Base-by-base conservation (phyloP, 2,113 vertebrate genomes). In the Scatophagus argus region DNA sequence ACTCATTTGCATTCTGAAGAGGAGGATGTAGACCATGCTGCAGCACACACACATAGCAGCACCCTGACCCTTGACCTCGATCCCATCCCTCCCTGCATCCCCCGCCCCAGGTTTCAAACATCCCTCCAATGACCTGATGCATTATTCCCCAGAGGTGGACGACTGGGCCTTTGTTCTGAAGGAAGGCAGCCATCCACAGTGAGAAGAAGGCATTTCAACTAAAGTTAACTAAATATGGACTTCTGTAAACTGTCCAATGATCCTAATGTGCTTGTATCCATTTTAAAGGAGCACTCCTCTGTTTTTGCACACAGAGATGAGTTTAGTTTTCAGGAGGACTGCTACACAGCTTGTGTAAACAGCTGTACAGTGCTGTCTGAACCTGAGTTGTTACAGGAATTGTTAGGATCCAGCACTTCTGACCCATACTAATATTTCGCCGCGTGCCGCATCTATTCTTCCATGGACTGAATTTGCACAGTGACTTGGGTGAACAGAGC, bases 41-140 rank as follows among this genome's bases (percentile, higher is more conserved):
- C 34, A 0, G 49, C 62, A 47, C 61, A 79, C 56, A 66, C 56
- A 60, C 21, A 23, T 16, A 79, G 32, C 62, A 43, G 58, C 85
- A 79, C 69, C 72, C 49, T 82, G 86, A 87, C 82, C 87, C 54
- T 82, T 87, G 82, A 86, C 83, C 82, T 68, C 29, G 7, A 9
- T 21, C 19, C 27, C 31, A 64, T n/a, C 32, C 25, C 14, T 27
- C 49, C 46, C 12, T 16, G 31, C 31, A 39, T 38, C 10, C 6
- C n/a, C n/a, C n/a, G n/a, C n/a, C 32, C 51, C 43, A 6, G 3
- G n/a, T 13, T 44, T 47, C 12, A 19, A 43, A 4, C 31, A 21
- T 27, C 60, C 60, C 60, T 39, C 65, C 79, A 54, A 76, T 67
- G 75, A 82, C 63, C 56, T 60, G 69, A 60, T 19, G 49, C 41